These are phyloP conservation scores for Centropus unirufus DNA, from an alignment of 2,113 vertebrate genomes.

Conservation along the genomic window DNA sequence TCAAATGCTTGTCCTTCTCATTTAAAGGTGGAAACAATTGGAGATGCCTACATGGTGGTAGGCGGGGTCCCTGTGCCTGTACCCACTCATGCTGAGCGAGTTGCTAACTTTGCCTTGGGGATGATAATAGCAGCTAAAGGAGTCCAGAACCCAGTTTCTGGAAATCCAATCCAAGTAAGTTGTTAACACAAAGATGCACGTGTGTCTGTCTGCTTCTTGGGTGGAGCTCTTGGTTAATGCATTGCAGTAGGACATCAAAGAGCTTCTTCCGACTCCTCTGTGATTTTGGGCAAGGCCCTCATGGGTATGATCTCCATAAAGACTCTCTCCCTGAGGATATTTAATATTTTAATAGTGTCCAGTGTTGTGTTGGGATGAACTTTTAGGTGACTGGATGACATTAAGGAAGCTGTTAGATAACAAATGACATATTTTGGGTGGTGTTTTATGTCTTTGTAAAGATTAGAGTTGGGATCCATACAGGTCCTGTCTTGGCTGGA, in stretches of 20 bases:
- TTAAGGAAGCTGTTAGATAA: slow-evolving; percentile 1
- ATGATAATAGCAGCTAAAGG: slow-evolving; percentile 80
- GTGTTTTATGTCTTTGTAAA: slow-evolving; percentile 55
- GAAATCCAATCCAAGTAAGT: slow-evolving; percentile 79
- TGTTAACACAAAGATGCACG: background rate
- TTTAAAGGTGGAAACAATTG: slow-evolving; percentile 82
- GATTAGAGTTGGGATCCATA: slow-evolving; percentile 80
- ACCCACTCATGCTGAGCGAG: slow-evolving; percentile 77
- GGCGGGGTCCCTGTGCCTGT: slow-evolving; percentile 81
- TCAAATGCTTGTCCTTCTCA: background rate
- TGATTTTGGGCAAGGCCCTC: background rate
- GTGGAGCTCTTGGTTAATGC: background rate
- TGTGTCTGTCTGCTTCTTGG: background rate
- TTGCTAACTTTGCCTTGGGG: slow-evolving; percentile 83
- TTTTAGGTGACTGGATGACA: background rate
- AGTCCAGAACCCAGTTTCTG: slow-evolving; percentile 80
- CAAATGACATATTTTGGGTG: background rate
- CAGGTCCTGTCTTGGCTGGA: slow-evolving; percentile 75
- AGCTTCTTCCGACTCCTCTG: background rate
- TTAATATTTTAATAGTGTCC: background rate
- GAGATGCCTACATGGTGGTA: slow-evolving; percentile 85
- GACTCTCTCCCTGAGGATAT: background rate
- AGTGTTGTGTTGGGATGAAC: background rate
- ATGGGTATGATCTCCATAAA: background rate
- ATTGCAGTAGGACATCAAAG: background rate